A percentile compares a stretch with the other conserved stretches of the same genome.
These are phyloP conservation scores for Promerops cafer DNA, from an alignment of 2,113 vertebrate genomes.

Conservation along the genomic window DNA sequence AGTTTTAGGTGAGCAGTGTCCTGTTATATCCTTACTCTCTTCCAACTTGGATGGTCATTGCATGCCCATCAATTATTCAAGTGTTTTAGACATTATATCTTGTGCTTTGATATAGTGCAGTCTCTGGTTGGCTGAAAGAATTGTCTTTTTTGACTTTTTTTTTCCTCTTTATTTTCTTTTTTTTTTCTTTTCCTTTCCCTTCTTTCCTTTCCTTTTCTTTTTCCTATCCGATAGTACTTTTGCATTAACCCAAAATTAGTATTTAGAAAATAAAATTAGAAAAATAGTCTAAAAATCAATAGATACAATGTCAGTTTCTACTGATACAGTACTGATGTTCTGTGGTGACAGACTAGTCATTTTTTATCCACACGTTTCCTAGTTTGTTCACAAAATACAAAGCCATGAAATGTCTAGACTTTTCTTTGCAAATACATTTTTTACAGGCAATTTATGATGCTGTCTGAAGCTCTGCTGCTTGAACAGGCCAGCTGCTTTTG, in stretches of 20 bases:
- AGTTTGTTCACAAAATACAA: neutral
- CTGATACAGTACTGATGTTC: neutral
- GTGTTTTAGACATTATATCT: neutral
- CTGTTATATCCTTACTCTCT: neutral
- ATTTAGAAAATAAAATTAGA: neutral
- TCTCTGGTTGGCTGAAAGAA: neutral
- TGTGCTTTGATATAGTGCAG: neutral
- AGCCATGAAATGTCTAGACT: neutral
- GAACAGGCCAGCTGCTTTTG: neutral
- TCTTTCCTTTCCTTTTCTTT: neutral
- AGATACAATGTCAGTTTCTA: neutral
- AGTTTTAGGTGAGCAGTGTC: neutral
- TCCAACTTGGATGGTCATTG: neutral
- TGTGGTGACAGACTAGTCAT: neutral
- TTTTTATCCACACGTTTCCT: neutral
- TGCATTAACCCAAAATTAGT: neutral
- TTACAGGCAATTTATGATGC: neutral
- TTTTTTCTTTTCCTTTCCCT: rapidly evolving
- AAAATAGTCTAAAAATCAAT: neutral
- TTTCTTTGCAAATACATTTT: neutral
- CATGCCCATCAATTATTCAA: neutral
- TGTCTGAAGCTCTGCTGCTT: neutral
- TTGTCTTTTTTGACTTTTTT: neutral
- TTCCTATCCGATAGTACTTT: neutral
- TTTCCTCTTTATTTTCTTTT: too few species aligned